Conservation (phyloP, 2,888 invertebrate genomes). For the Athrips mouffetella region DNA sequence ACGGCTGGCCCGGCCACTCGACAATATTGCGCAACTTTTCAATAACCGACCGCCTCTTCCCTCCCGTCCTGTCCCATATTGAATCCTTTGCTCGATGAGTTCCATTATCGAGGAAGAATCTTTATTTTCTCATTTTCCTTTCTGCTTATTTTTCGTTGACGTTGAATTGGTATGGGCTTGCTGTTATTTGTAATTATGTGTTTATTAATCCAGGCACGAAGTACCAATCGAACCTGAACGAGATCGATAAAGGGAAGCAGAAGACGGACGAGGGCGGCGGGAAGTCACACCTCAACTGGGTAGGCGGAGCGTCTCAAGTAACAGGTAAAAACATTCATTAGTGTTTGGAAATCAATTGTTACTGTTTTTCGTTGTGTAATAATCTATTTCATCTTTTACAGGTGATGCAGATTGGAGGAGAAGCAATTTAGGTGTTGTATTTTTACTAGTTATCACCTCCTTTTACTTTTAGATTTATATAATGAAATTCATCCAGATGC, state of each 20-base stretch:
- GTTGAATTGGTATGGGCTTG: conserved; percentile 19
- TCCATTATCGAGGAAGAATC: conserved; percentile 30
- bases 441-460: conserved; percentile 39
- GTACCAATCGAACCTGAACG: conserved; percentile 86
- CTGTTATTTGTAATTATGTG: conserved; percentile 28
- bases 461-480: conserved; percentile 34
- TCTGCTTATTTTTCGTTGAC: conserved; percentile 28
- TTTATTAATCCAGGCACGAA: conserved; percentile 79
- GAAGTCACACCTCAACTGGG: conserved; percentile 76
- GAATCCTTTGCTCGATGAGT: conserved; percentile 66
- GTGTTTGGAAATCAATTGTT: not conserved
- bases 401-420: conserved; percentile 60
- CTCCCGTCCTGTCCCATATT: conserved; percentile 59
- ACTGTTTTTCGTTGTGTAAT: not conserved
- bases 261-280: conserved; percentile 81
- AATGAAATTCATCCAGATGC: conserved; percentile 15
- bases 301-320: conserved; percentile 68
- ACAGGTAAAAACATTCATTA: conserved; percentile 51
- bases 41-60: conserved; percentile 62
- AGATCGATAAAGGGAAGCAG: conserved; percentile 88
- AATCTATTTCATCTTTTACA: conserved; percentile 39
- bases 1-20: conserved; percentile 68
- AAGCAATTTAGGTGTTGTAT: conserved; percentile 44
- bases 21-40: conserved; percentile 78
- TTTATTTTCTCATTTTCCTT: conserved; percentile 27